phyloP scores from a whole-genome alignment of 2,113 vertebrate genomes.

The Diglossa brunneiventris region DNA sequence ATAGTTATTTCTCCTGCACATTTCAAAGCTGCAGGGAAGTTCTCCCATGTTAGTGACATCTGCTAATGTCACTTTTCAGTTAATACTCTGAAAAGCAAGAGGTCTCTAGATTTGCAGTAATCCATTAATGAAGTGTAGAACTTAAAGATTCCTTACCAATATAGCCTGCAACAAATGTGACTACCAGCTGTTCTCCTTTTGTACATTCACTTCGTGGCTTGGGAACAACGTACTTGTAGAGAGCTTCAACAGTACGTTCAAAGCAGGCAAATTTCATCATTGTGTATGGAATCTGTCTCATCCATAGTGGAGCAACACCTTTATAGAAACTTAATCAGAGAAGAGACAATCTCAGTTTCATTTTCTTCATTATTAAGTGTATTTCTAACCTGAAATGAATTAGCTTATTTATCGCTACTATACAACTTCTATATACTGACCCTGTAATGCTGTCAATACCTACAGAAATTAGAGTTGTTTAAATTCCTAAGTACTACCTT shows the following conservation, averaged over 20 bases:
- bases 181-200: slow-evolving; percentile 91
- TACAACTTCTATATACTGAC: not conserved
- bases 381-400: not conserved
- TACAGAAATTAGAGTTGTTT: not conserved
- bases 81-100: not conserved
- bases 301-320: slow-evolving; percentile 95
- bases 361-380: not conserved
- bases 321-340: slow-evolving; percentile 89
- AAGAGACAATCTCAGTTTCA: not conserved
- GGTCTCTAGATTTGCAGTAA: not conserved
- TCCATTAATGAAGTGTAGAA: not conserved
- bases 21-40: not conserved
- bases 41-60: not conserved
- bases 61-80: not conserved
- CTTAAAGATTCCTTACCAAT: slow-evolving; percentile 84
- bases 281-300: slow-evolving; percentile 99
- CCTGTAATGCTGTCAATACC: not conserved
- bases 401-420: not conserved
- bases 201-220: slow-evolving; percentile 93
- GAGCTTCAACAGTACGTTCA: slow-evolving; percentile 93
- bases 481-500: not conserved
- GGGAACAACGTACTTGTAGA: slow-evolving; percentile 93
- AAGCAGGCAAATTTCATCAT: slow-evolving; percentile 99
- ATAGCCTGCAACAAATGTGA: slow-evolving; percentile 95
- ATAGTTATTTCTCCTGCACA: not conserved